Evolutionary conservation across 2,888 invertebrate species (phyloP), one percentile per base, ranked within the genome.

Genomic region (Microchrysa polita): DNA sequence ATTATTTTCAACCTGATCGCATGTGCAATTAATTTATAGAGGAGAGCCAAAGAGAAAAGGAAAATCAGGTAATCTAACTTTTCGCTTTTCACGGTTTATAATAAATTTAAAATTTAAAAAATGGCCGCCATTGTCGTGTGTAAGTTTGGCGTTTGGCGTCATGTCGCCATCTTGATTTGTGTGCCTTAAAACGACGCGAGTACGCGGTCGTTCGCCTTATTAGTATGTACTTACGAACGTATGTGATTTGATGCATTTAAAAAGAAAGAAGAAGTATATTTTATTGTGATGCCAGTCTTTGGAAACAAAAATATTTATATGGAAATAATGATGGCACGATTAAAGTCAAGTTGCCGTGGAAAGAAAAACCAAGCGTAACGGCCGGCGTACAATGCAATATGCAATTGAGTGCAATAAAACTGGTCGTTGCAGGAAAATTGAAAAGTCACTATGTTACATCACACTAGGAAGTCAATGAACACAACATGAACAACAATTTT

Each of bases 401-500:
- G 65, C 44, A 65, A 48, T n/a, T 44, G 44, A 65, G 48, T 61
- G 61, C 61, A 61, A 40, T 61, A 48, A 12, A 42, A 42, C 44
- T 48, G 48, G 9, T 65, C 34, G 65, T 20, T 48, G 65, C 20
- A 48, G 65, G 48, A 65, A 48, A 48, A 65, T 18, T 20, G 34
- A 65, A 44, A 65, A 34, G 12, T 65, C 14, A 65, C 5, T 48
- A n/a, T n/a, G 65, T 65, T 65, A 48, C 65, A 22, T 65, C 65
- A 65, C 44, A 65, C 48, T 10, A 65, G 65, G 65, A 65, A 65
- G 65, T 65, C 65, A 65, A 65, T 48, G 65, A 22, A 48, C 65
- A 65, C 65, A 44, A 65, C 20, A 48, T 7, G 22, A 44, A 65
- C 2, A 34, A 61, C 40, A 34, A 61, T 61, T 61, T 61, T 61